Evolutionary conservation across 1,140 invertebrate genomes (phyloP).

Genomic region (Vanessa atalanta): DNA sequence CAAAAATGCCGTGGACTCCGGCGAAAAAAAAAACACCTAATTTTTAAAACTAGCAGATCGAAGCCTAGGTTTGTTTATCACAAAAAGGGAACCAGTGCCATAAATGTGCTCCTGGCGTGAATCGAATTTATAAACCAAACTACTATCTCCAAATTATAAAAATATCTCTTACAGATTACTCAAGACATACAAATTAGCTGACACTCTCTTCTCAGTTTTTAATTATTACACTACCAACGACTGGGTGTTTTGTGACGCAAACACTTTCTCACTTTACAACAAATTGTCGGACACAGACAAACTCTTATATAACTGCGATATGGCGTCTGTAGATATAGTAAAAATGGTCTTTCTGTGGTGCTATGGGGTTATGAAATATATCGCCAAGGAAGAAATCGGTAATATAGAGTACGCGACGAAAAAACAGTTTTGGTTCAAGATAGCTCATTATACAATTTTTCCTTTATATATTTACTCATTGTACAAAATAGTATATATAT

Average conservation of each 20-base stretch:
- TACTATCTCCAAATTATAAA: too few species aligned
- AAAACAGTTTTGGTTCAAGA: slow-evolving; percentile 32
- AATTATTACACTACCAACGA: slow-evolving; percentile 33
- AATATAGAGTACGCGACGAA: slow-evolving; percentile 30
- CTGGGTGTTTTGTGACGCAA: slow-evolving; percentile 40
- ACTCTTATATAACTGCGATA: background rate
- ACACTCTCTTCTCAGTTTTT: slow-evolving; percentile 23
- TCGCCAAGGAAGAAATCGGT: slow-evolving; percentile 43
- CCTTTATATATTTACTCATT: background rate
- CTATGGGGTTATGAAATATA: slow-evolving; percentile 40
- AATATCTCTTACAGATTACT: slow-evolving; percentile 44
- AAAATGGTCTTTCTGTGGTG: slow-evolving; percentile 32
- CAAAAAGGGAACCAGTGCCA: too few species aligned
- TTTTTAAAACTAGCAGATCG: too few species aligned
- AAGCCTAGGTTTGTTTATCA: too few species aligned
- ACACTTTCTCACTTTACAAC: background rate
- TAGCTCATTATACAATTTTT: slow-evolving; percentile 13
- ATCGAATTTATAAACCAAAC: too few species aligned
- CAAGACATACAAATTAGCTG: slow-evolving; percentile 35
- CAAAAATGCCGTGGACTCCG: too few species aligned
- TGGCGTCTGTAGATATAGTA: slow-evolving; percentile 16
- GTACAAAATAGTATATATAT: background rate
- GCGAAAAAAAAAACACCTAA: too few species aligned
- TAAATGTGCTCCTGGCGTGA: too few species aligned
- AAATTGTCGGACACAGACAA: background rate